Conservation (phyloP, 2,797 vertebrate species). For the Pseudochirops cupreus region DNA sequence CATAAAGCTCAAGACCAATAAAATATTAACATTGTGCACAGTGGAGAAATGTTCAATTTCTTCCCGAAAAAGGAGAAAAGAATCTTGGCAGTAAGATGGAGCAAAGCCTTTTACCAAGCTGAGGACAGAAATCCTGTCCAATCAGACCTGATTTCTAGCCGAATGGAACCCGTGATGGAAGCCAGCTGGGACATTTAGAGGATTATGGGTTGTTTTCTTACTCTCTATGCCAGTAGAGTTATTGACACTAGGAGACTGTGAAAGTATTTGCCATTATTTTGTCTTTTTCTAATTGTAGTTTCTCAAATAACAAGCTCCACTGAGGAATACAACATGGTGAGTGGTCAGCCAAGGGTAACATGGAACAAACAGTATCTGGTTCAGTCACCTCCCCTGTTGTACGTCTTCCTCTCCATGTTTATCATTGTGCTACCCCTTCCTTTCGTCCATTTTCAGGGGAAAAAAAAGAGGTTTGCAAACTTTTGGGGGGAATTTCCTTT, state of each 20-base stretch:
- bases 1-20: slow-evolving; percentile 15
- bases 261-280: slow-evolving; percentile 61
- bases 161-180: neutral
- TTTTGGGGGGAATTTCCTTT: neutral
- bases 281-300: slow-evolving; percentile 51
- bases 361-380: neutral
- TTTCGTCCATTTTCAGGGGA: neutral
- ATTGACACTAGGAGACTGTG: slow-evolving; percentile 35
- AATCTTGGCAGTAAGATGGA: slow-evolving; percentile 43
- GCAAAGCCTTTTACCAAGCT: slow-evolving; percentile 7
- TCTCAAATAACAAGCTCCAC: slow-evolving; percentile 37
- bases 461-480: neutral
- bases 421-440: neutral
- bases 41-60: slow-evolving; percentile 39
- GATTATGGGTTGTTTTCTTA: slow-evolving; percentile 40
- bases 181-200: neutral
- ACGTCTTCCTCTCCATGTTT: neutral
- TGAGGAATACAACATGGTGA: neutral
- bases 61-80: slow-evolving; percentile 35
- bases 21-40: slow-evolving; percentile 9
- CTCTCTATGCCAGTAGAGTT: slow-evolving; percentile 37
- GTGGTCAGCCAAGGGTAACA: neutral
- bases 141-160: slow-evolving; percentile 35
- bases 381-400: accelerated
- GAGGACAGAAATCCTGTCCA: neutral